Base-by-base conservation (phyloP, 1,140 invertebrate species). In the Drosophila subpulchrella region DNA sequence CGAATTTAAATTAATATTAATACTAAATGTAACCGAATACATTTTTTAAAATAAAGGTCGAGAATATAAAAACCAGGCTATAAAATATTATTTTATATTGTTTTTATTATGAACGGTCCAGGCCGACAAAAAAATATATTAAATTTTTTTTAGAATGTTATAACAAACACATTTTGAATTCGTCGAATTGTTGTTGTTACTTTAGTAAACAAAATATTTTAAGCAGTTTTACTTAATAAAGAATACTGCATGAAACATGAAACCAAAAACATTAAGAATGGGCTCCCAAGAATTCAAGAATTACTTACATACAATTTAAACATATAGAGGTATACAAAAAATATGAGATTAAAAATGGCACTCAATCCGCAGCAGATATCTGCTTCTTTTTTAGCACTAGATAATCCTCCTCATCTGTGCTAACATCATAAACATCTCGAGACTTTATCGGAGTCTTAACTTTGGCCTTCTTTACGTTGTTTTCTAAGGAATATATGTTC, bases 351-450 rank as follows among this genome's bases (percentile, higher is more conserved):
- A 17, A 0, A 34, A 34, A 41, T 36, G 12, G 12, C 32, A 24
- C 3, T 48, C 36, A 20, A n/a, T 55, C 20, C 20, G 39, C 2
- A 12, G n/a, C 13, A 6, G 24, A 7, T 12, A 42, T n/a, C 46
- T 73, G 47, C 20, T 60, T 67, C 20, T 58, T 68, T 42, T 78
- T 72, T 7, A 74, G 73, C 32, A 55, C 38, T 39, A 90, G 27
- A 71, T 75, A 91, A 39, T 91, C 90, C 50, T 91, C 90, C 39
- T 91, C 90, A n/a, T 91, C 90, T 8, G 90, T 91, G 50, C 56
- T 79, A 1, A 55, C 36, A 15, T 91, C 90, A 46, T 70, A 90
- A 0, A 77, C 24, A 48, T 90, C 62, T 1, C 11, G 12, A 6
- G 68, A 57, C 15, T 51, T 55, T 0, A 27, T 10, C 3, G 46